Evolutionary conservation across 2,888 invertebrate genomes (phyloP), one percentile per base, ranked within the genome.

Genomic region (Cataglyphis rosenhaueri): DNA sequence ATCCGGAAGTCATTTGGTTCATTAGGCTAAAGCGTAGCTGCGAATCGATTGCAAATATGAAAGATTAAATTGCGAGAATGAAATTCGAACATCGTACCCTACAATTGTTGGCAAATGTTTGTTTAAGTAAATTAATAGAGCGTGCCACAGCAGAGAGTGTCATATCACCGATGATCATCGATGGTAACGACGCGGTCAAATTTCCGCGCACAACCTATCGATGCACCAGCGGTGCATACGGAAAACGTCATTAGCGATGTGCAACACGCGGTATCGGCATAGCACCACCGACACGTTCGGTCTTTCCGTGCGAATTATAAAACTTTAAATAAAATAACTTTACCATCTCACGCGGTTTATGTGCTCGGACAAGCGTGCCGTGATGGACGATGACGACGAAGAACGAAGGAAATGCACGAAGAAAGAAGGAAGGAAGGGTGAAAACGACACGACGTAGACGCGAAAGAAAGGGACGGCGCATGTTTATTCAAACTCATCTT

Each of bases 241-340:
- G 29, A 61, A 21, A 62, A n/a, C 35, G n/a, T 62, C 48, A 29
- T 61, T 29, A 44, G 76, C 48, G 48, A 61, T 61, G 18, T 25
- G 29, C 21, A 21, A 55, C 35, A 82, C 82, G 62, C 64, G 66
- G 68, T 57, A 52, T 38, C 44, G 59, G 38, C 84, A 66, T 35
- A 35, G 35, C 32, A 38, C 61, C 35, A 32, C 41, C 65, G 64
- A 82, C 87, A 89, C 86, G 87, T 91, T 78, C 85, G 82, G 68
- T 75, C 52, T 52, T n/a, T 52, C 57, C 38, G 73, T 32, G 59
- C 85, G 81, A 84, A 89, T 89, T 88, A 89, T 85, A 87, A 92
- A 93, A 93, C 88, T 93, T 93, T 92, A 91, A 91, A 93, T 93
- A 93, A 93, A 92, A 92, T 92, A 92, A 93, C 92, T 93, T 93